A percentile compares a stretch with the other conserved stretches of the same genome.
Evolutionary conservation across 2,888 invertebrate genomes (phyloP).

Genomic region (Lithodes maja): DNA sequence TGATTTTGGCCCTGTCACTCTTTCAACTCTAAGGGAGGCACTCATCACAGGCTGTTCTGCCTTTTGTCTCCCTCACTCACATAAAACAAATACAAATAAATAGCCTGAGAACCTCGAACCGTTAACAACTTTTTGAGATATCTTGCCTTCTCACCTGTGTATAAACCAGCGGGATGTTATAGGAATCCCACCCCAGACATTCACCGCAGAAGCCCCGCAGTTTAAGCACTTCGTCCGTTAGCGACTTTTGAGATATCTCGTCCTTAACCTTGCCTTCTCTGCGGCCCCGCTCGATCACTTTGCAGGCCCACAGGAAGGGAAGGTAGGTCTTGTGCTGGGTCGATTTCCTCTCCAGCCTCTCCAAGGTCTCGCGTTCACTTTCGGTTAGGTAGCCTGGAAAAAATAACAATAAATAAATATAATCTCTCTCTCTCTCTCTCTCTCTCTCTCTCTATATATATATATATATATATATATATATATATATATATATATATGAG

Average conservation of each 20-base stretch:
- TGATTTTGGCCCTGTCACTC: too few species aligned
- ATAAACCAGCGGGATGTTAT: constrained; percentile 57
- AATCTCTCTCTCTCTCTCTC: too few species aligned
- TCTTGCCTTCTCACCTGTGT: constrained; percentile 38
- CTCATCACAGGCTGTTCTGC: too few species aligned
- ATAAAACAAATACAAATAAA: too few species aligned
- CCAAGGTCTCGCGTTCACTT: constrained; percentile 92
- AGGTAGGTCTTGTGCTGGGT: constrained; percentile 94
- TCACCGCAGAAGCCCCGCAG: constrained; percentile 50
- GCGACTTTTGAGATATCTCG: constrained; percentile 38
- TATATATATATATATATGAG: too few species aligned
- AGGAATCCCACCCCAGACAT: constrained; percentile 48
- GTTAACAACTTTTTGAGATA: too few species aligned
- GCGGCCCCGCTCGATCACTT: constrained; percentile 90
- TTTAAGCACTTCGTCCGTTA: constrained; percentile 47
- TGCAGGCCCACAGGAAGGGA: constrained; percentile 94
- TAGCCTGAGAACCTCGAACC: too few species aligned
- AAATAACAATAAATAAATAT: too few species aligned
- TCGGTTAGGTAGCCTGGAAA: constrained; percentile 88
- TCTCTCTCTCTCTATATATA: too few species aligned
- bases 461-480: too few species aligned
- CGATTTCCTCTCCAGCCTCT: constrained; percentile 90
- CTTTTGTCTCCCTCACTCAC: too few species aligned
- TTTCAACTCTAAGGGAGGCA: too few species aligned
- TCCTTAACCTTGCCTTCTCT: constrained; percentile 84